phyloP scores from a whole-genome alignment of 2,888 invertebrate species.

The Anthophora plumipes region DNA sequence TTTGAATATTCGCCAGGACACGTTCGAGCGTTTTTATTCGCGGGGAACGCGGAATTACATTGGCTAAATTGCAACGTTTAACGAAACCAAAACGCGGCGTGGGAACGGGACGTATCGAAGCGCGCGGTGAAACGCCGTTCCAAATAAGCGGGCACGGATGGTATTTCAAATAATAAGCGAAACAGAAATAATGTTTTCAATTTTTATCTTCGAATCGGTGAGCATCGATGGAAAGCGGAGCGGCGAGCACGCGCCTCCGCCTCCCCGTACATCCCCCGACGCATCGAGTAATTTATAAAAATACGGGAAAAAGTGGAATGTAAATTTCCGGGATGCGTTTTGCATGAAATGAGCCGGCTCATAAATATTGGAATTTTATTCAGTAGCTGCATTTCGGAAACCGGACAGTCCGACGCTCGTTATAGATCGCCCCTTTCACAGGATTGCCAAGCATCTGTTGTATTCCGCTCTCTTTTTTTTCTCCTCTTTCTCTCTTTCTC shows the following conservation, averaged over 20 bases:
- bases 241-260: constrained; percentile 2
- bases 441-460: constrained; percentile 55
- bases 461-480: constrained; percentile 33
- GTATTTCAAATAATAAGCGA: constrained; percentile 61
- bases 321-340: constrained; percentile 61
- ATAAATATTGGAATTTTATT: constrained; percentile 67
- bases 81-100: constrained; percentile 40
- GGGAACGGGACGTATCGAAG: constrained; percentile 23
- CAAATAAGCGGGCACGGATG: constrained; percentile 51
- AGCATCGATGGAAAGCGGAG: constrained; percentile 24
- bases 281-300: constrained; percentile 62
- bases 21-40: not conserved
- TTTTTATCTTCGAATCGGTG: constrained; percentile 53
- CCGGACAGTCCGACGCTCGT: constrained; percentile 60
- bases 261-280: constrained; percentile 9
- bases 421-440: constrained; percentile 55
- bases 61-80: constrained; percentile 48
- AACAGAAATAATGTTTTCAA: constrained; percentile 63
- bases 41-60: constrained; percentile 32
- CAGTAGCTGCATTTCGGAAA: constrained; percentile 58
- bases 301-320: constrained; percentile 63
- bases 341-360: constrained; percentile 64
- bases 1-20: not conserved
- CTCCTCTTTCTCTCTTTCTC: not conserved
- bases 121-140: constrained; percentile 36